phyloP scores from a whole-genome alignment of 2,113 vertebrate species.

The Gallinago paraguaiae region DNA sequence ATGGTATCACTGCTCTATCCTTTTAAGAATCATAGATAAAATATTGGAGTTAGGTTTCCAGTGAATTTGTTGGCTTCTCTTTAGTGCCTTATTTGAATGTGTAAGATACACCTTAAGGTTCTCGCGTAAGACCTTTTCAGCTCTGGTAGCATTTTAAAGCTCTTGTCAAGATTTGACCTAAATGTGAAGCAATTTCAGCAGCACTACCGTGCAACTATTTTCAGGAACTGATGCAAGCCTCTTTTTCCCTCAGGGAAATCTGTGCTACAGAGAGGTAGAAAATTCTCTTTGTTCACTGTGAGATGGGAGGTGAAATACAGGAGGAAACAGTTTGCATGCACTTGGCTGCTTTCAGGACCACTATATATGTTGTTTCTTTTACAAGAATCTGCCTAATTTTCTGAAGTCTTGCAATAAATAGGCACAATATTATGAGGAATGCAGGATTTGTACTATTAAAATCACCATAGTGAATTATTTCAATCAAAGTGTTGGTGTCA shows the following conservation, averaged over 20 bases:
- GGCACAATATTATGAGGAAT: neutral
- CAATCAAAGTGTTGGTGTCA: neutral
- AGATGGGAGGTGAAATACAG: neutral
- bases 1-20: neutral
- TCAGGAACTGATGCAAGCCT: neutral
- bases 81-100: neutral
- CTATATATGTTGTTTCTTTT: neutral
- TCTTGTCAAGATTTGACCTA: conserved; percentile 9
- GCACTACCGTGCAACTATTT: neutral
- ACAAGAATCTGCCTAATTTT: neutral
- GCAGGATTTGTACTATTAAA: neutral
- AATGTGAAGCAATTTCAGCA: neutral
- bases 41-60: neutral
- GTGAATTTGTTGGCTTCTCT: neutral
- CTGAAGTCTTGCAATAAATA: neutral
- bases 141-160: neutral
- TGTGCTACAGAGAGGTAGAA: neutral
- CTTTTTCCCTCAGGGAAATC: neutral
- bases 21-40: neutral
- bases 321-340: neutral
- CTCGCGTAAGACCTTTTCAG: neutral
- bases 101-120: neutral
- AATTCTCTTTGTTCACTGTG: conserved; percentile 28
- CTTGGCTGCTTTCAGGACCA: neutral
- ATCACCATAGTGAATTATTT: neutral